Percentiles rank a stretch among this genome's conserved stretches.
Conservation (phyloP, 2,888 invertebrate genomes). For the Nebria salina region DNA sequence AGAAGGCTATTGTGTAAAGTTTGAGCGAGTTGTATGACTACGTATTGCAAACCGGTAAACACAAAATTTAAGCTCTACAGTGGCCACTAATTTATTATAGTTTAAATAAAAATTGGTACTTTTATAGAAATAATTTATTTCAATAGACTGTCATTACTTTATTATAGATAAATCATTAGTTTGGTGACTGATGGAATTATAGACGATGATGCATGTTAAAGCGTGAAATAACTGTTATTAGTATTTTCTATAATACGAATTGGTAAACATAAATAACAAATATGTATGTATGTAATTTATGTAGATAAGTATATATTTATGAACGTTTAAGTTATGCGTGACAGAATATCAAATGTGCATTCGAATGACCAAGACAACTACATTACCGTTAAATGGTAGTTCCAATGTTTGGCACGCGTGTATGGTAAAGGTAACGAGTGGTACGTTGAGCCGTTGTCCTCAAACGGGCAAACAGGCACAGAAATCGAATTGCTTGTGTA, state of each 20-base stretch:
- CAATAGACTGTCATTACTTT: not conserved
- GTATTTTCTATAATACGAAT: not conserved
- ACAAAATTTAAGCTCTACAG: not conserved
- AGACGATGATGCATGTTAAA: not conserved
- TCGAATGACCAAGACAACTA: not conserved
- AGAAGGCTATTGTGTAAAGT: not conserved
- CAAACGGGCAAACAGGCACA: not conserved
- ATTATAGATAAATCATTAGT: not conserved
- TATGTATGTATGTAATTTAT: not conserved
- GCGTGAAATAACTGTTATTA: not conserved
- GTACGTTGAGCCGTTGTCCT: not conserved
- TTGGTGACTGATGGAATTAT: not conserved
- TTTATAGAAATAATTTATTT: not conserved
- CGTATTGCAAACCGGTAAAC: not conserved
- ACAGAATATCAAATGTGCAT: not conserved
- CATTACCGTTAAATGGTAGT: not conserved
- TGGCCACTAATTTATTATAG: not conserved
- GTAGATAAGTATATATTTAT: not conserved
- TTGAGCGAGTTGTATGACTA: not conserved
- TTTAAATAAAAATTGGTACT: no score
- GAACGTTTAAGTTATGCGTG: not conserved
- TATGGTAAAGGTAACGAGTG: not conserved
- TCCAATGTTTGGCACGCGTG: not conserved
- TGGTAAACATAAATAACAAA: not conserved
- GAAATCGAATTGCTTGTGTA: not conserved